phyloP scores from a whole-genome alignment of 2,888 invertebrate species.

The Tethea ocularis region DNA sequence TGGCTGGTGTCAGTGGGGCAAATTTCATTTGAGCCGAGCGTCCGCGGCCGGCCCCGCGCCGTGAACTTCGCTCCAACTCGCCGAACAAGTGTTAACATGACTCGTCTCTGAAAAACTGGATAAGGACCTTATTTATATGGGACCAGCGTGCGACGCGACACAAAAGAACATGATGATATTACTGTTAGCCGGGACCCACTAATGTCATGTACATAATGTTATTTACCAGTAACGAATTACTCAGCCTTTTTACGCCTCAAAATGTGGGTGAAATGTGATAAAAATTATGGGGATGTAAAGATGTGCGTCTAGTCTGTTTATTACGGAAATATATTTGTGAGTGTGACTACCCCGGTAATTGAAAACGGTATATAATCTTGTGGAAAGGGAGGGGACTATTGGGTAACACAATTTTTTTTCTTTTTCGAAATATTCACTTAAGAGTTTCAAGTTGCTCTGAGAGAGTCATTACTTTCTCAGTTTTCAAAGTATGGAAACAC shows the following conservation, averaged over 20 bases:
- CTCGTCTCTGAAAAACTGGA: constrained; percentile 79
- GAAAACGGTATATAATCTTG: constrained; percentile 16
- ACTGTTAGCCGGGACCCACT: constrained; percentile 66
- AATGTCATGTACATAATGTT: constrained; percentile 74
- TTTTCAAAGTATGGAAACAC: not conserved
- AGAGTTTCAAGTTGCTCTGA: too few relatives aligned
- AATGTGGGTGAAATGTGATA: constrained; percentile 44
- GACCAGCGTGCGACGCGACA: constrained; percentile 75
- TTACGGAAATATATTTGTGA: constrained; percentile 3
- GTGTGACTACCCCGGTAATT: constrained; percentile 9
- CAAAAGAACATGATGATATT: constrained; percentile 78
- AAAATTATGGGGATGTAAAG: constrained; percentile 39
- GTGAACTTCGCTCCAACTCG: constrained; percentile 67
- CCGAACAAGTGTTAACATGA: constrained; percentile 78
- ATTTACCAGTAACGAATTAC: constrained; percentile 68
- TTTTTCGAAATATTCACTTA: too few relatives aligned
- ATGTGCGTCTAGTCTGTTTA: constrained; percentile 19
- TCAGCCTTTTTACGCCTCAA: constrained; percentile 44
- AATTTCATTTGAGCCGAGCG: constrained; percentile 75
- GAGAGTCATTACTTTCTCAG: not conserved
- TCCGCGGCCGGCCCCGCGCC: constrained; percentile 41
- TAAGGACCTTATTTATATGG: constrained; percentile 81
- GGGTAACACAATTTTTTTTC: not conserved
- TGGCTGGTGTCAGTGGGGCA: constrained; percentile 67
- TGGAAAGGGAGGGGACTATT: not conserved